phyloP scores from a whole-genome alignment of 2,797 vertebrate species.

The Cephalopachus bancanus region DNA sequence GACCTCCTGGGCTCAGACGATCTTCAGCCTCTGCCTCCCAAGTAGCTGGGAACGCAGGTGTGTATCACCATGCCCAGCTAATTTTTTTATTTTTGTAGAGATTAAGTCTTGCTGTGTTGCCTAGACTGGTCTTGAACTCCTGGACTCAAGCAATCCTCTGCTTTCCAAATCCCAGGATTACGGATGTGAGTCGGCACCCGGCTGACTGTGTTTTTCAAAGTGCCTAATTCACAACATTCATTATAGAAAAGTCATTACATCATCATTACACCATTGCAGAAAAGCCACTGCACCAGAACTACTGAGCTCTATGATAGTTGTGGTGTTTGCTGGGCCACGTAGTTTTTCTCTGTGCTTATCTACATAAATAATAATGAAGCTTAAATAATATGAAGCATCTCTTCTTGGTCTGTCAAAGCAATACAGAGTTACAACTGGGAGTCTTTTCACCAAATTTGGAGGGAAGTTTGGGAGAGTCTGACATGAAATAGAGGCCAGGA shows the following conservation, averaged over 20 bases:
- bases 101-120: too few relatives aligned
- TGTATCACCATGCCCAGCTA: too few relatives aligned
- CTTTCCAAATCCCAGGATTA: too few relatives aligned
- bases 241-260: not conserved
- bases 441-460: slow-evolving; percentile 13
- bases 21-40: too few relatives aligned
- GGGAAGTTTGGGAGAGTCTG: not conserved
- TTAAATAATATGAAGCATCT: not conserved
- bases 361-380: not conserved
- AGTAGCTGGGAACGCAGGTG: too few relatives aligned
- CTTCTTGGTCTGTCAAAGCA: not conserved
- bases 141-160: too few relatives aligned
- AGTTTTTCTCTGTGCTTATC: not conserved
- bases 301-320: not conserved
- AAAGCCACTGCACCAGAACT: too few relatives aligned
- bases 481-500: not conserved
- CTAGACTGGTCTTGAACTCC: too few relatives aligned
- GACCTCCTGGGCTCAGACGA: too few relatives aligned
- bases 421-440: not conserved
- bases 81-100: too few relatives aligned
- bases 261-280: too few relatives aligned
- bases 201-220: not conserved
- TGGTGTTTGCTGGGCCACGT: rapidly evolving
- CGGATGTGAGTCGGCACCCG: too few relatives aligned
- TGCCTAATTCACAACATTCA: not conserved